Base-by-base conservation (phyloP, 2,113 vertebrate genomes). In the Pandion haliaetus region DNA sequence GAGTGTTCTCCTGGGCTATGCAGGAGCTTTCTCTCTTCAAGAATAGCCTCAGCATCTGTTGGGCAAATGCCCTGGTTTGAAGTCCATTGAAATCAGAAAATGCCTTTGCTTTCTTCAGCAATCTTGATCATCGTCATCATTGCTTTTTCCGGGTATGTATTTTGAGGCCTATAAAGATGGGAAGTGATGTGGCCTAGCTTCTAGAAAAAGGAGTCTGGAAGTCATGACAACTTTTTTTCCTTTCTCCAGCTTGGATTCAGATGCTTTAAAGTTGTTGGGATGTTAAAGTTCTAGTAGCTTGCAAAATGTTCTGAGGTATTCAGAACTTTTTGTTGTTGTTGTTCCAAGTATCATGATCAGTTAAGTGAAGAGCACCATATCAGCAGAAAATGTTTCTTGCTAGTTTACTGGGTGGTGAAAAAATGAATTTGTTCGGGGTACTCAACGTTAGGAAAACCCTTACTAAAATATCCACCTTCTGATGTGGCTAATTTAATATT, bases 71-170 rank as follows among this genome's bases (percentile, higher is more conserved):
- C 21, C 47, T 81, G 11, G 29, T 55, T 79, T 79, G 44, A 58
- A 70, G 25, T 52, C 38, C 13, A 9, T 49, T 54, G 57, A 82
- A 76, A 65, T 52, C 10, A 70, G 29, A 85, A 63, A 31, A 63
- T 44, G 28, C 11, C 28, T 69, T 65, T 77, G 29, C 21, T 59
- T 70, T 76, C 17, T 10, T 70, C 49, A 32, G 15, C 0, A 0
- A 5, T 71, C 31, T 82, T 0, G 1, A 25, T 44, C 47, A 44
- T 20, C 12, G 12, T 42, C 1, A 0, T 63, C 2, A 16, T 59
- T 71, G 77, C 8, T 59, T 90, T 65, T 63, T 52, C 38, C 1
- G 1, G 61, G 11, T 70, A 8, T 81, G 1, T 65, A 42, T 73
- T 52, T 79, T 69, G 62, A 45, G 86, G 23, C 67, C 24, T 54